Base-by-base conservation (phyloP, 2,113 vertebrate genomes). In the Etia nguti region DNA sequence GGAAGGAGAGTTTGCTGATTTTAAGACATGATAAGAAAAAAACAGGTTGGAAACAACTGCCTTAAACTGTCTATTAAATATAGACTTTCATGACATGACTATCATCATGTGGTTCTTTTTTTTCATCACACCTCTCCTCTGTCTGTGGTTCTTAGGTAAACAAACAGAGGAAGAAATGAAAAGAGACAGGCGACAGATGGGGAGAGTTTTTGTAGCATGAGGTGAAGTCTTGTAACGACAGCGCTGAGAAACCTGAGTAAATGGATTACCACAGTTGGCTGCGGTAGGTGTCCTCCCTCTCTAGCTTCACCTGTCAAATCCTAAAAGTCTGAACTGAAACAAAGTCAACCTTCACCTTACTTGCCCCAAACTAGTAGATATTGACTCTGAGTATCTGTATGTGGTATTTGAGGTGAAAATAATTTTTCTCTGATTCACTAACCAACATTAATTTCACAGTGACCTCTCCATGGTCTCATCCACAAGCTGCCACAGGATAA, bases 131-230 rank as follows among this genome's bases (percentile, higher is more conserved):
- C 12, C 16, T 50, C 70, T 50, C 24, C 16, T 75, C 24, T 31
- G 70, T 50, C 43, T 31, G 43, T 29, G 22, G 36, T n/a, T 83
- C 29, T 81, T 24, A 48, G 22, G 34, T 43, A 12, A 86, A 80
- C 41, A 68, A 79, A 59, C 8, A 3, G 81, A 31, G 18, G 54
- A 57, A 3, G n/a, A 57, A 68, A 92, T 87, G 6, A 26, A 46
- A 59, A 41, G 26, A 54, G 94, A 90, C 92, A 90, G 91, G 86
- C 10, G 83, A 86, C 94, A 94, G 92, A 93, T 92, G 93, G 93
- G 20, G 60, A 56, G 22, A 73, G 26, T 43, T 70, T 60, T 8
- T 77, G 80, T 0, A 10, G 48, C 86, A 56, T 1, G n/a, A 80
- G 55, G 77, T 10, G 82, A 86, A 81, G 79, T 82, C 62, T 73